A percentile compares a stretch with the other conserved stretches of the same genome.
phyloP scores from a whole-genome alignment of 1,140 invertebrate species.

The Papilio dardanus region DNA sequence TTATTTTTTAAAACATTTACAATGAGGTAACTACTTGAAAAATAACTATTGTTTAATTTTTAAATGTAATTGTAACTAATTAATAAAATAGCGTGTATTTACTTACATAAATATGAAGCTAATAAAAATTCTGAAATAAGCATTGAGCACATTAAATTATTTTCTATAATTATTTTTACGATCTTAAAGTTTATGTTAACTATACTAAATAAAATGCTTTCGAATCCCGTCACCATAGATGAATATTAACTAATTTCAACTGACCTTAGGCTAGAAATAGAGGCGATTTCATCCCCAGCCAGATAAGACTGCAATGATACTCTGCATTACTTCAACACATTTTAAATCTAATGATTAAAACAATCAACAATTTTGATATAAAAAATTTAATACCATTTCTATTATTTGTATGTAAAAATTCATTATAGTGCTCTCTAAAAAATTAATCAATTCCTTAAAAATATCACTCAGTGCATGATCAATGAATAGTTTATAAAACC shows the following conservation, averaged over 20 bases:
- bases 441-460: constrained; percentile 7
- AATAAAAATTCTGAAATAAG: constrained; percentile 11
- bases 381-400: constrained; percentile 16
- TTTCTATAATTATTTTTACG: neutral
- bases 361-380: neutral
- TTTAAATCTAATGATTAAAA: constrained; percentile 17
- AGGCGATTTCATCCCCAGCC: constrained; percentile 16
- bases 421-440: neutral
- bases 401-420: constrained; percentile 3
- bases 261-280: constrained; percentile 3
- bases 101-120: constrained; percentile 18
- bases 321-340: neutral
- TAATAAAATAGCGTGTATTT: neutral
- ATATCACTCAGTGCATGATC: constrained; percentile 13
- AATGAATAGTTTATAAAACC: neutral
- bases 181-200: neutral
- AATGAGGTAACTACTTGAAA: no score
- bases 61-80: neutral
- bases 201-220: neutral
- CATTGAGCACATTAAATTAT: neutral
- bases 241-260: constrained; percentile 2
- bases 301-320: constrained; percentile 4
- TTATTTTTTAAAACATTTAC: no score
- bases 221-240: neutral
- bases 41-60: neutral